These are phyloP conservation scores for Graphium colonna DNA, from an alignment of 2,888 invertebrate species.

Conservation along the genomic window DNA sequence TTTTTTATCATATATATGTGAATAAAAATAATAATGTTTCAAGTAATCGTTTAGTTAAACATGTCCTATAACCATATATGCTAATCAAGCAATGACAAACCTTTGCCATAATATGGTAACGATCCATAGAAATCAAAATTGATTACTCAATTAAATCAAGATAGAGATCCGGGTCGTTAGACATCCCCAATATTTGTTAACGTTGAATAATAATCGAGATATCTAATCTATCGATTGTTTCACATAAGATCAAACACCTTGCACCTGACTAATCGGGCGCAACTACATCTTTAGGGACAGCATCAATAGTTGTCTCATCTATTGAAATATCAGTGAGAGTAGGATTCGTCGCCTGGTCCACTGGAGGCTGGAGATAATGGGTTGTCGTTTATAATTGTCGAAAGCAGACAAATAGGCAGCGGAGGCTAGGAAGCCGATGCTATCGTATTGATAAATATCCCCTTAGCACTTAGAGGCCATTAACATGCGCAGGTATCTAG, in stretches of 20 bases:
- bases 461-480: slow-evolving; percentile 5
- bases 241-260: background rate
- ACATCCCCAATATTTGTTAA: slow-evolving; percentile 1
- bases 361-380: slow-evolving; percentile 1
- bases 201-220: background rate
- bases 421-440: slow-evolving; percentile 2
- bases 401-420: slow-evolving; percentile 9
- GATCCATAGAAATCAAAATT: background rate
- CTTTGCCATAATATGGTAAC: background rate
- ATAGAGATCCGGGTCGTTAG: background rate
- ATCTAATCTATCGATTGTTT: background rate
- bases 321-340: slow-evolving; percentile 2
- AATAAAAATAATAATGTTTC: no score
- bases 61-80: no score
- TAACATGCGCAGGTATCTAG: slow-evolving; percentile 7
- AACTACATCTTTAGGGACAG: background rate
- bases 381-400: background rate
- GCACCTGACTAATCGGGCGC: background rate
- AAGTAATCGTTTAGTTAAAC: no score
- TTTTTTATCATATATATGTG: no score
- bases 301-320: background rate
- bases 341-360: background rate
- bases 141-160: slow-evolving; percentile 1
- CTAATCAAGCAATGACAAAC: no score
- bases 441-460: slow-evolving; percentile 10